These are phyloP conservation scores for Ispidina picta DNA, from an alignment of 2,797 vertebrate species.

Conservation along the genomic window DNA sequence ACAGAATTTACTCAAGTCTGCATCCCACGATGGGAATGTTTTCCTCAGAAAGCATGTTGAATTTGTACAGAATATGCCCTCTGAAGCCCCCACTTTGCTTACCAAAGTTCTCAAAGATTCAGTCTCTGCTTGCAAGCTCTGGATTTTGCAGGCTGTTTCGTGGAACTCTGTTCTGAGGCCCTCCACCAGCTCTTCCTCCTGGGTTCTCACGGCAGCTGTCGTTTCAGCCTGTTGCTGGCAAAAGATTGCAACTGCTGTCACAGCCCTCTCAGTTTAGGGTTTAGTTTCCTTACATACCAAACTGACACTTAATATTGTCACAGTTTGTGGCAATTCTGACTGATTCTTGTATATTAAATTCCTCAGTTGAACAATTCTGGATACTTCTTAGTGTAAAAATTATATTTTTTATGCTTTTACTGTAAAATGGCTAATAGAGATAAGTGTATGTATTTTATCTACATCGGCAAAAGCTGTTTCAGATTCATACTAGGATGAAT, in stretches of 20 bases:
- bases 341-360: not conserved
- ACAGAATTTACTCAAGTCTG: not conserved
- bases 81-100: not conserved
- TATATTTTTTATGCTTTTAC: not conserved
- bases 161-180: slow-evolving; percentile 84
- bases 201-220: slow-evolving; percentile 76
- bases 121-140: slow-evolving; percentile 91
- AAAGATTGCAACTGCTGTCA: not conserved
- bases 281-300: not conserved
- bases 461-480: not conserved
- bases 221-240: slow-evolving; percentile 75
- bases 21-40: not conserved
- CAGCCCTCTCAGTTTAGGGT: not conserved
- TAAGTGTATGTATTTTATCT: not conserved
- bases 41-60: not conserved
- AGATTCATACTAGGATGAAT: not conserved
- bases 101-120: slow-evolving; percentile 91
- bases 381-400: not conserved
- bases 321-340: not conserved
- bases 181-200: slow-evolving; percentile 87
- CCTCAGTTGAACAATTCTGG: not conserved
- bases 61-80: not conserved
- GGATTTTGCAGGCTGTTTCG: slow-evolving; percentile 85
- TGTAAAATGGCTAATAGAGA: not conserved
- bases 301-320: not conserved